A percentile compares a stretch with the other conserved stretches of the same genome.
phyloP scores from a whole-genome alignment of 2,888 invertebrate species.

The Calephelis perditalis region DNA sequence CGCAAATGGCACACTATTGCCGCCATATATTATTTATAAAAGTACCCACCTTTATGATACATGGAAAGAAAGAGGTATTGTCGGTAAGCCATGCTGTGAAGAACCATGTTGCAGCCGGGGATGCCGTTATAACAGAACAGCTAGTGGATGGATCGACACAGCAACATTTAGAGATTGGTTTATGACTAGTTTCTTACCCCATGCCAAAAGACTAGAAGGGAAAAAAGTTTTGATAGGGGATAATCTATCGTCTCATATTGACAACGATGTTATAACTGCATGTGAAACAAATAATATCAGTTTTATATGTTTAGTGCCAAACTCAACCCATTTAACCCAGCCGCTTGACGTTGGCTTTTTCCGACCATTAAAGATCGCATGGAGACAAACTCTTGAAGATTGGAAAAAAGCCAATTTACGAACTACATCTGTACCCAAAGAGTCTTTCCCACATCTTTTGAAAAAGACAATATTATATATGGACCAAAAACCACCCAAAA shows the following conservation, averaged over 20 bases:
- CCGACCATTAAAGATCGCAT: slow-evolving; percentile 21
- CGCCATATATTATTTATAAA: too few species aligned
- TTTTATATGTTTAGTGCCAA: slow-evolving; percentile 27
- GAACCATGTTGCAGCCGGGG: not conserved
- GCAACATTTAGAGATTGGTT: slow-evolving; percentile 27
- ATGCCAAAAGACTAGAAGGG: slow-evolving; percentile 22
- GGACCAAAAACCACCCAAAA: not conserved
- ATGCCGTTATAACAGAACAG: slow-evolving; percentile 23
- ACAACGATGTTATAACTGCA: slow-evolving; percentile 20
- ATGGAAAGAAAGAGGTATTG: slow-evolving; percentile 22
- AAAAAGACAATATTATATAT: not conserved
- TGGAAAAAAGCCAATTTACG: slow-evolving; percentile 5
- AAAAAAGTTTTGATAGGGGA: slow-evolving; percentile 28
- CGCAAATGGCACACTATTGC: too few species aligned
- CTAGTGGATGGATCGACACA: slow-evolving; percentile 26
- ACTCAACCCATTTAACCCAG: slow-evolving; percentile 26
- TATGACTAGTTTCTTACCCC: slow-evolving; percentile 22
- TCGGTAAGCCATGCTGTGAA: slow-evolving; percentile 14
- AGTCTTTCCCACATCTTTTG: slow-evolving; percentile 4
- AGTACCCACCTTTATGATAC: too few species aligned
- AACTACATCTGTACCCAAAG: not conserved
- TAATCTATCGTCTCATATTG: slow-evolving; percentile 29
- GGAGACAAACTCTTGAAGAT: slow-evolving; percentile 13
- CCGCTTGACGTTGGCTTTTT: slow-evolving; percentile 27
- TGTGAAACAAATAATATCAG: slow-evolving; percentile 24